Conservation (phyloP, 2,888 invertebrate species). For the Drymonia ruficornis region DNA sequence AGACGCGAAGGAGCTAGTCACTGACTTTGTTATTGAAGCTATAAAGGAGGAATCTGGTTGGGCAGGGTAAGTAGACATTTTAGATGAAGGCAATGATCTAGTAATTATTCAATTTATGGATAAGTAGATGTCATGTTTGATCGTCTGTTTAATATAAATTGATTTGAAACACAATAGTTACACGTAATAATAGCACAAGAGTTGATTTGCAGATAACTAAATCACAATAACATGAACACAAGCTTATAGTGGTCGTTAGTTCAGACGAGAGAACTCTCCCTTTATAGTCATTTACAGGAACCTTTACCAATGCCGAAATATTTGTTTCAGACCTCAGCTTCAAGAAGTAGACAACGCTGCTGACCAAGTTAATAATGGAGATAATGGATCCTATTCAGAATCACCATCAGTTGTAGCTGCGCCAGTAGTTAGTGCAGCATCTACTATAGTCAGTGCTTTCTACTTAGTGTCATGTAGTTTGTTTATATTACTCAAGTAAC, state of each 20-base stretch:
- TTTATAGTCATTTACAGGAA: no score
- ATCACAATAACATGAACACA: no score
- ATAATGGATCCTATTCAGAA: neutral
- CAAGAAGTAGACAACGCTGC: neutral
- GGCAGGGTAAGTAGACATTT: slow-evolving; percentile 15
- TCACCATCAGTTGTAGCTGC: neutral
- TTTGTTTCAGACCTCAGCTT: neutral
- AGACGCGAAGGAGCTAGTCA: slow-evolving; percentile 63
- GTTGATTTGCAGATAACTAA: no score
- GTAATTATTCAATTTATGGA: neutral
- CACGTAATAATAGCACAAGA: no score
- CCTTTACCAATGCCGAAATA: neutral
- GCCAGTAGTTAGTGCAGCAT: neutral
- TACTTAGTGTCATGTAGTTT: slow-evolving; percentile 8
- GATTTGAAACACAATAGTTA: no score
- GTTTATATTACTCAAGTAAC: slow-evolving; percentile 4
- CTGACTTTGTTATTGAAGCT: slow-evolving; percentile 53
- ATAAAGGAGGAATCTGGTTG: slow-evolving; percentile 20
- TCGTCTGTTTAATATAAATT: no score
- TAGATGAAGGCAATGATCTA: neutral
- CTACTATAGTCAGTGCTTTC: neutral
- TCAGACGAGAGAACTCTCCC: no score
- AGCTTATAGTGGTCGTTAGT: no score
- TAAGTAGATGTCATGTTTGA: no score
- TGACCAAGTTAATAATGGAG: neutral